phyloP scores from a whole-genome alignment of 2,797 vertebrate genomes.

The Hyperoplus immaculatus region DNA sequence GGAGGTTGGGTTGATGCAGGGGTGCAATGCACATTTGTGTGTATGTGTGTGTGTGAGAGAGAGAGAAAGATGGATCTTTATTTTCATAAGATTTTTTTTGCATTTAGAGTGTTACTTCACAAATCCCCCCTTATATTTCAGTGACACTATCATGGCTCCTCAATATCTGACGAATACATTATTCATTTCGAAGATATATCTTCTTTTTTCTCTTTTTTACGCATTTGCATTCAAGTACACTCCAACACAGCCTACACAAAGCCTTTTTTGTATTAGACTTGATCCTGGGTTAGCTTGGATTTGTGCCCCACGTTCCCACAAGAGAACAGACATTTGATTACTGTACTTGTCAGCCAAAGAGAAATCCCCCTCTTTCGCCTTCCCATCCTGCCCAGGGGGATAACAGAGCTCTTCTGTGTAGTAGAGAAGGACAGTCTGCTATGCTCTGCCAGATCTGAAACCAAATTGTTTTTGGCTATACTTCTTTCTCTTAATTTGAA shows the following conservation, averaged over 20 bases:
- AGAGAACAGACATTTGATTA: slow-evolving; percentile 71
- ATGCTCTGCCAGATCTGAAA: slow-evolving; percentile 32
- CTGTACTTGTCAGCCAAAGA: slow-evolving; percentile 70
- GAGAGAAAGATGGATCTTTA: neutral
- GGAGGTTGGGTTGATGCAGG: slow-evolving; percentile 18
- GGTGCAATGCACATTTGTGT: neutral
- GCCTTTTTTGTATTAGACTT: slow-evolving; percentile 56
- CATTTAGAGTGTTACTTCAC: neutral
- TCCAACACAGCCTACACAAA: slow-evolving; percentile 55
- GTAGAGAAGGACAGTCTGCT: slow-evolving; percentile 26
- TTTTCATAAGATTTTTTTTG: slow-evolving; percentile 9
- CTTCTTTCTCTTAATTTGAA: slow-evolving; percentile 22
- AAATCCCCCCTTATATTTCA: slow-evolving; percentile 4
- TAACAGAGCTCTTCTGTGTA: slow-evolving; percentile 65
- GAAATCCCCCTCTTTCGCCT: slow-evolving; percentile 22
- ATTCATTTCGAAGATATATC: slow-evolving; percentile 19
- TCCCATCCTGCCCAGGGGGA: slow-evolving; percentile 58
- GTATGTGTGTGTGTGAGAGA: slow-evolving; percentile 12
- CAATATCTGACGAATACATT: slow-evolving; percentile 32
- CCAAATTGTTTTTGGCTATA: slow-evolving; percentile 33
- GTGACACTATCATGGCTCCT: slow-evolving; percentile 1
- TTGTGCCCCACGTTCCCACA: slow-evolving; percentile 51
- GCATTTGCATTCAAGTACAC: slow-evolving; percentile 36
- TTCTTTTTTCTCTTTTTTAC: slow-evolving; percentile 11
- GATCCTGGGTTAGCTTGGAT: slow-evolving; percentile 62